Base-by-base conservation (phyloP, 64 coral and sea anemone genomes). In the Pocillopora damicornis region DNA sequence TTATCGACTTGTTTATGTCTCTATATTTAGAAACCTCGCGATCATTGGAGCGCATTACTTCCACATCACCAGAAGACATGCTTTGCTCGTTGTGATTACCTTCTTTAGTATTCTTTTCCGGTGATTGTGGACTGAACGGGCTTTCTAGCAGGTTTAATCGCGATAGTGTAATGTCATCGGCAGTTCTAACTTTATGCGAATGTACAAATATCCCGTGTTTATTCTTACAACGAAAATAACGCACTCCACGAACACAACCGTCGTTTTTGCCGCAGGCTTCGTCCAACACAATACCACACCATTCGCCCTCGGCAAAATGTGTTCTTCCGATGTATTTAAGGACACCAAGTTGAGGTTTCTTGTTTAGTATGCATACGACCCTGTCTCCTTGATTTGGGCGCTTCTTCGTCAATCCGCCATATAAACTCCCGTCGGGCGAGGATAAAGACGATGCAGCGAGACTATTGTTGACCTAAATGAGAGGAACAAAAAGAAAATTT, bases 261-360 rank as follows among this genome's bases (percentile, higher is more conserved):
- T 99, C 91, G 61, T 99, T 99, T 88, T 99, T 99, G 8, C 97
- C 97, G 85, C 90, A 99, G 11, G 97, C 63, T 71, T 99, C 93
- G 60, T 75, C 87, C 38, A 99, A 37, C 60, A 90, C 79, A 58
- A 99, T 95, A 12, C 97, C 97, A 77, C 93, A 99, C 97, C 97
- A 99, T 60, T 90, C 83, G 18, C 97, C 97, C 18, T 76, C 74
- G 58, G 93, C 92, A 82, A 99, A 99, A 61, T 99, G 87, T 7
- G 97, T 99, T 30, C 63, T 81, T 18, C 97, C 97, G 69, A 92
- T 75, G 78, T 93, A 99, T 62, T 89, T 92, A n/a, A 95, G 76
- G 60, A 91, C 76, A 75, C 97, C 97, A 67, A 78, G 60, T 76
- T 87, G 82, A 37, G 87, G 78, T 59, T 89, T 85, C 73, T 90